phyloP scores from a whole-genome alignment of 1,140 invertebrate species.

The Diprion similis region DNA sequence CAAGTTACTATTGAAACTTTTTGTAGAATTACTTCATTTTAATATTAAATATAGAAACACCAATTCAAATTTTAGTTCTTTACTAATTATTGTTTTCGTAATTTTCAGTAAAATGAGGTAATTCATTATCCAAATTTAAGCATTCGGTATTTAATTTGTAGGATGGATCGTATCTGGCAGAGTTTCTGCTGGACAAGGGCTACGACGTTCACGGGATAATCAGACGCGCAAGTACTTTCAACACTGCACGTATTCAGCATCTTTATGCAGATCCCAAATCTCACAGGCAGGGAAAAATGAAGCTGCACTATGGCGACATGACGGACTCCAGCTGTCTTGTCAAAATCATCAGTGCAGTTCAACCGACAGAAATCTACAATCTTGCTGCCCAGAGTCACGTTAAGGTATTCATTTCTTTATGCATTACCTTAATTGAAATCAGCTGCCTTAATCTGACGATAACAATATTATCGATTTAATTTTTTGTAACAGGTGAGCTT shows the following conservation, averaged over 20 bases:
- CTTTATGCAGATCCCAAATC: constrained; percentile 89
- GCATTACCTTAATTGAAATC: background rate
- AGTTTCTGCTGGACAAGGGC: constrained; percentile 93
- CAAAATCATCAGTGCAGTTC: constrained; percentile 87
- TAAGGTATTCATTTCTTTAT: constrained; percentile 74
- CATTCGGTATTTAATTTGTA: constrained; percentile 53
- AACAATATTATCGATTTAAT: constrained; percentile 21
- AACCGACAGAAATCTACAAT: constrained; percentile 97
- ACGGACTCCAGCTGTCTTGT: constrained; percentile 97
- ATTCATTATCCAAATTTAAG: background rate
- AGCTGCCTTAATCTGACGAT: too few relatives aligned
- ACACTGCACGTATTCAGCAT: constrained; percentile 95
- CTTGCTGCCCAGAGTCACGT: constrained; percentile 99
- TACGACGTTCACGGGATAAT: constrained; percentile 98
- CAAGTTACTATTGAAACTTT: too few relatives aligned
- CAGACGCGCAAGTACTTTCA: constrained; percentile 93
- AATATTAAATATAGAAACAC: too few relatives aligned
- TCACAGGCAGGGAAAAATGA: constrained; percentile 86
- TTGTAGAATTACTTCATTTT: too few relatives aligned
- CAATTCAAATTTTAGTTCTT: too few relatives aligned
- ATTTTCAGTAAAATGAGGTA: background rate
- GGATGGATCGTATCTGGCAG: constrained; percentile 99
- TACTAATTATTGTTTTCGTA: background rate
- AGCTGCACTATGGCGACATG: constrained; percentile 98
- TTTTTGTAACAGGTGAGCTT: constrained; percentile 78